Evolutionary conservation across 2,113 vertebrate genomes (phyloP).

Genomic region (Propithecus coquereli): DNA sequence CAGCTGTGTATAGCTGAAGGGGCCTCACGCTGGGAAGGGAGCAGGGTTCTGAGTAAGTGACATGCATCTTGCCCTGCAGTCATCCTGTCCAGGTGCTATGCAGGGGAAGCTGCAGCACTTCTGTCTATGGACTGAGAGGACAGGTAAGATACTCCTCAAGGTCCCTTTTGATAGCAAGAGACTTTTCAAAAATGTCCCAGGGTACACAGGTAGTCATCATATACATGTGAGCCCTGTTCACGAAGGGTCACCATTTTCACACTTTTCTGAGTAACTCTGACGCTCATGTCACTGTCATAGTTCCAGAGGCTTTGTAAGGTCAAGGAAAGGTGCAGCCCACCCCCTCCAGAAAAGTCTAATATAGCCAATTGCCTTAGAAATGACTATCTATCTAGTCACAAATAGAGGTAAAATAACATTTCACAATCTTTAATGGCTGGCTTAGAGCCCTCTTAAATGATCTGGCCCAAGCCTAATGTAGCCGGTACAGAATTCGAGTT

Average conservation of each 20-base stretch:
- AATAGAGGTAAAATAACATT: neutral
- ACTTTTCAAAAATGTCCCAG: neutral
- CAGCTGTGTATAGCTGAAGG: neutral
- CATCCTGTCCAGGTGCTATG: neutral
- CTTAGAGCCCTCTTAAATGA: neutral
- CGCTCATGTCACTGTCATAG: rapidly evolving
- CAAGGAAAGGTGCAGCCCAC: neutral
- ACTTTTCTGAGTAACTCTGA: neutral
- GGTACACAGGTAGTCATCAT: neutral
- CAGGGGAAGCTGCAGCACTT: neutral
- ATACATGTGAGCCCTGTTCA: neutral
- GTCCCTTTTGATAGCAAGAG: neutral
- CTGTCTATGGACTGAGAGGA: neutral
- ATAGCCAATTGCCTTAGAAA: neutral
- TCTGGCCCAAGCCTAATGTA: neutral
- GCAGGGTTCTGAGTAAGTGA: neutral
- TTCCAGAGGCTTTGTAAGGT: neutral
- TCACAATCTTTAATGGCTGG: neutral
- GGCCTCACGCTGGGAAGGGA: neutral
- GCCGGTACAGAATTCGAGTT: neutral
- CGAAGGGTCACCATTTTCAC: neutral
- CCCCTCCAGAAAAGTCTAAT: neutral
- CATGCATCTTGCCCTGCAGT: neutral
- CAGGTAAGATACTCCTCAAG: neutral
- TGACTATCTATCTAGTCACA: neutral